A percentile compares a stretch with the other conserved stretches of the same genome.
Evolutionary conservation across 1,140 invertebrate species (phyloP).

Genomic region (Solenopsis fugax): DNA sequence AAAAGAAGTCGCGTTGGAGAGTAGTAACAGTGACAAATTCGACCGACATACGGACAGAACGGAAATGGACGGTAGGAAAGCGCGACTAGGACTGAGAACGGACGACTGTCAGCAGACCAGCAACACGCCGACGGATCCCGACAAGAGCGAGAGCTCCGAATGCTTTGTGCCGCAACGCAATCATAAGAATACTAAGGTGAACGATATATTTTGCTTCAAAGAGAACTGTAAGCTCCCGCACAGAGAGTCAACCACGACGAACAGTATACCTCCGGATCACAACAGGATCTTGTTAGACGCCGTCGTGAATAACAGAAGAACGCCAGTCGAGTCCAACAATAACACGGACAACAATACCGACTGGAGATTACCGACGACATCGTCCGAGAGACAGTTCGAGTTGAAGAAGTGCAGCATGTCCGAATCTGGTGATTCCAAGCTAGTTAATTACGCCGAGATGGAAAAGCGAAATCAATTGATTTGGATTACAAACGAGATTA

Average conservation of each 20-base stretch:
- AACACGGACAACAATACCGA: conserved; percentile 70
- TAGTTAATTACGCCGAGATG: conserved; percentile 84
- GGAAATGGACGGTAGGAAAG: conserved; percentile 84
- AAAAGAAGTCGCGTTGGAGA: conserved; percentile 75
- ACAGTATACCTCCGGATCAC: conserved; percentile 77
- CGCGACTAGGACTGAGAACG: conserved; percentile 82
- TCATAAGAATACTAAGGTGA: conserved; percentile 75
- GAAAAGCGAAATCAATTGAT: conserved; percentile 86
- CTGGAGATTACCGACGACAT: conserved; percentile 82
- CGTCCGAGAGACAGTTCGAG: conserved; percentile 81
- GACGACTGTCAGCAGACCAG: conserved; percentile 79
- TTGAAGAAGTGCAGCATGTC: conserved; percentile 76
- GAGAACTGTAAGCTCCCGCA: conserved; percentile 75
- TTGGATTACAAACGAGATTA: conserved; percentile 87
- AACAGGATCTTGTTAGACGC: conserved; percentile 78
- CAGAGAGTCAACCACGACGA: conserved; percentile 72
- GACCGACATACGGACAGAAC: conserved; percentile 82
- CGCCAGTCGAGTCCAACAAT: conserved; percentile 71
- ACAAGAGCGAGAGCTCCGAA: conserved; percentile 85
- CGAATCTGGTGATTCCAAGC: conserved; percentile 79
- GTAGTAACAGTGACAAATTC: conserved; percentile 84
- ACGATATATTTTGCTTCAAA: conserved; percentile 78
- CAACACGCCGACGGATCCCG: conserved; percentile 74
- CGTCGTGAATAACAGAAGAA: conserved; percentile 70
- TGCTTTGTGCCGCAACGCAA: conserved; percentile 82